Evolutionary conservation across 1,140 invertebrate genomes (phyloP).

Genomic region (Drosophila mojavensis): DNA sequence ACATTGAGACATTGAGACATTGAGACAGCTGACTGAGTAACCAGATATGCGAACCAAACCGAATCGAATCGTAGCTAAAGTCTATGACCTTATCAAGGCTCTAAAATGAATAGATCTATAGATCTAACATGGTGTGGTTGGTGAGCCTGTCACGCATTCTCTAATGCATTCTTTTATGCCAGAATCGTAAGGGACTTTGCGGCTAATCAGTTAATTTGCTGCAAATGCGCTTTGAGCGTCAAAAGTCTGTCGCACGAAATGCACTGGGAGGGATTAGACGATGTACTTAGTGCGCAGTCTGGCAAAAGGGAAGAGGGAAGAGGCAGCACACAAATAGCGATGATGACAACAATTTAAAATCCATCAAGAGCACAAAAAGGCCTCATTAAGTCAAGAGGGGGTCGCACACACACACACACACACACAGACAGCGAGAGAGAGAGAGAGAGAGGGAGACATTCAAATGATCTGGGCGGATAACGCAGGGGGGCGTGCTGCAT

Average conservation of each 20-base stretch:
- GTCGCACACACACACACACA: constrained; percentile 40
- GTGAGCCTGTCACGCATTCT: not conserved
- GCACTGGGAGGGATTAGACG: constrained; percentile 44
- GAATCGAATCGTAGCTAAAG: no score
- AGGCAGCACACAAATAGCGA: constrained; percentile 57
- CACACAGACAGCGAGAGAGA: no score
- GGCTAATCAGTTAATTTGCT: constrained; percentile 39
- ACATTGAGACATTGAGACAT: no score
- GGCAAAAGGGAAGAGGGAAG: not conserved
- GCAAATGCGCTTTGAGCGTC: constrained; percentile 50
- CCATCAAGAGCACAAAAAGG: constrained; percentile 83
- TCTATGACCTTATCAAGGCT: no score
- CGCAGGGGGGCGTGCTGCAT: constrained; percentile 33
- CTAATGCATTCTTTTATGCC: not conserved
- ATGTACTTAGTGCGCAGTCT: not conserved
- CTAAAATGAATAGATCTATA: no score
- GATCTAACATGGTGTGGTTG: no score
- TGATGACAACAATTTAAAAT: constrained; percentile 84
- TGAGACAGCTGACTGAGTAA: no score
- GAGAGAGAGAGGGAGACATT: no score
- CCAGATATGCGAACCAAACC: no score
- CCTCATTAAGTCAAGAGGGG: constrained; percentile 82
- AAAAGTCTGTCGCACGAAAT: constrained; percentile 49
- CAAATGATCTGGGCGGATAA: constrained; percentile 49
- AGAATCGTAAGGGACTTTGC: not conserved